A percentile compares a stretch with the other conserved stretches of the same genome.
Evolutionary conservation across 2,113 vertebrate genomes (phyloP).

Genomic region (Cyrtonyx montezumae): DNA sequence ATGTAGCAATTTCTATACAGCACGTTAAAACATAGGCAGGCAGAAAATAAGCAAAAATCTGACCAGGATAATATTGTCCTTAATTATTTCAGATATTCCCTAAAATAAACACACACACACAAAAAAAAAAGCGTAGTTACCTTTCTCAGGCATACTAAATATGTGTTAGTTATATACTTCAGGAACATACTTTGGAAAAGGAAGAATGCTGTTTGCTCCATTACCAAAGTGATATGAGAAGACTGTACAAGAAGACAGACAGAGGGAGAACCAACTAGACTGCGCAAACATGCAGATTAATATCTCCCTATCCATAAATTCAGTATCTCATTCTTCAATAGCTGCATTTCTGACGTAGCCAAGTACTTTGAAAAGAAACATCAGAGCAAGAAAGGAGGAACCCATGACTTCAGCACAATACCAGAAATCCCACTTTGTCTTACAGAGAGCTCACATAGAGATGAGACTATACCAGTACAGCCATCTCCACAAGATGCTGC

Average conservation of each 20-base stretch:
- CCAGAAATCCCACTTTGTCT: rapidly evolving
- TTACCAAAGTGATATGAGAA: not conserved
- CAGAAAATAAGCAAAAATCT: too few species aligned
- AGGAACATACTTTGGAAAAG: not conserved
- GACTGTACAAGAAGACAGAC: not conserved
- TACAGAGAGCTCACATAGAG: not conserved
- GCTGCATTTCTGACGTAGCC: not conserved
- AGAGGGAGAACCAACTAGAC: not conserved
- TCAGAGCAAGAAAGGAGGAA: rapidly evolving
- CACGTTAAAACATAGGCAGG: too few species aligned
- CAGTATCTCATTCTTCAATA: rapidly evolving
- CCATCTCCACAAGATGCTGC: too few species aligned
- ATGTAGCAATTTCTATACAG: too few species aligned
- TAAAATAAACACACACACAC: not conserved
- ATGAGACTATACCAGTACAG: rapidly evolving
- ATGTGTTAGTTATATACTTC: rapidly evolving
- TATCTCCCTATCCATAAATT: rapidly evolving
- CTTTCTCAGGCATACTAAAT: not conserved
- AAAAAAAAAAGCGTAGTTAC: too few species aligned
- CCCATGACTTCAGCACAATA: not conserved
- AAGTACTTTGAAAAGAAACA: rapidly evolving
- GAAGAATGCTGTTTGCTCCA: not conserved
- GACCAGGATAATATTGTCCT: not conserved
- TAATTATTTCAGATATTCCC: not conserved
- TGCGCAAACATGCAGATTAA: not conserved